phyloP scores from a whole-genome alignment of 1,140 invertebrate species.

The Ooceraea biroi region DNA sequence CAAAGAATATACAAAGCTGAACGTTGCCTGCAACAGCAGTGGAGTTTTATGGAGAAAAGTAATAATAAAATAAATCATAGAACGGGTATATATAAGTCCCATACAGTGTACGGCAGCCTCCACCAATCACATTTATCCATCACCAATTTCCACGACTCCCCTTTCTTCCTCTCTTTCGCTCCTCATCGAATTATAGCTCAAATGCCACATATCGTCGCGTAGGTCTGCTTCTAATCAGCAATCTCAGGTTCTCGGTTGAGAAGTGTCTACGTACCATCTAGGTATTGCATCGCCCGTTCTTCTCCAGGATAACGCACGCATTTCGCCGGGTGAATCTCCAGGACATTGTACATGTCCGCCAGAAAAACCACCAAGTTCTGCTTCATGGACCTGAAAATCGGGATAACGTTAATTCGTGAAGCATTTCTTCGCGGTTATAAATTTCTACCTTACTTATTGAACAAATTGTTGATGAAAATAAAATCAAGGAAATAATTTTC shows the following conservation, averaged over 20 bases:
- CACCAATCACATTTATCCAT: slow-evolving; percentile 79
- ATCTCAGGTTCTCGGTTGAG: slow-evolving; percentile 4
- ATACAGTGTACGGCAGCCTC: slow-evolving; percentile 78
- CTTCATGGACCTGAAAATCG: slow-evolving; percentile 92
- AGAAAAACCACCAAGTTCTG: slow-evolving; percentile 97
- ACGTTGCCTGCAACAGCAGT: slow-evolving; percentile 75
- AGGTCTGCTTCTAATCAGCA: slow-evolving; percentile 56
- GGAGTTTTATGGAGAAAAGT: slow-evolving; percentile 79
- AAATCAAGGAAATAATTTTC: neutral
- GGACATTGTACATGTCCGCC: slow-evolving; percentile 97
- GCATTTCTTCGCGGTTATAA: no score
- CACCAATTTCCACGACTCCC: slow-evolving; percentile 75
- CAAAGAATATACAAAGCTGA: neutral
- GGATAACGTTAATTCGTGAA: neutral
- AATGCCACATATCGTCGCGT: slow-evolving; percentile 66
- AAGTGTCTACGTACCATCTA: slow-evolving; percentile 83
- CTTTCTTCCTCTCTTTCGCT: slow-evolving; percentile 28
- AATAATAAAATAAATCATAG: slow-evolving; percentile 80
- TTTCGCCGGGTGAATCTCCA: slow-evolving; percentile 97
- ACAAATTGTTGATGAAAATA: no score
- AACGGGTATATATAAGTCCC: slow-evolving; percentile 78
- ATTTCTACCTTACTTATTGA: no score
- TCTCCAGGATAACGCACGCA: slow-evolving; percentile 93
- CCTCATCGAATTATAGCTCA: slow-evolving; percentile 46
- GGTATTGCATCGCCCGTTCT: slow-evolving; percentile 82